Conservation (phyloP, 2,888 invertebrate genomes). For the Eupithecia inturbata region DNA sequence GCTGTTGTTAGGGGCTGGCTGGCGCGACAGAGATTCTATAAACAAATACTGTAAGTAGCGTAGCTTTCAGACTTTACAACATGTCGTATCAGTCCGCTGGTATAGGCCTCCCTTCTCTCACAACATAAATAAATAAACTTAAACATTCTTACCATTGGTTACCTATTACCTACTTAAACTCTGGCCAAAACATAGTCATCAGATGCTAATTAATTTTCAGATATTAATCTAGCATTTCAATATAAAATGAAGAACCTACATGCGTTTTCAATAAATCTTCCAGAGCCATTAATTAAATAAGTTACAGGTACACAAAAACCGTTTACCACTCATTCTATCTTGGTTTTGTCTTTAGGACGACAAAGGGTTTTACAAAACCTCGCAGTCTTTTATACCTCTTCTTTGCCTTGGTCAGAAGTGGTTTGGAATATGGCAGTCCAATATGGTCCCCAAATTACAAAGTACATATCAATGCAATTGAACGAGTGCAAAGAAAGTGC, state of each 20-base stretch:
- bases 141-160: neutral
- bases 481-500: too few relatives aligned
- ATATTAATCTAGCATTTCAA: too few relatives aligned
- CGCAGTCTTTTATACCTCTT: too few relatives aligned
- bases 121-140: neutral
- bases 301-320: neutral
- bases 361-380: too few relatives aligned
- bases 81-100: neutral
- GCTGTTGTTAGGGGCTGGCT: slow-evolving; percentile 90
- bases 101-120: neutral
- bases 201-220: too few relatives aligned
- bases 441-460: too few relatives aligned
- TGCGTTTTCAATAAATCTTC: neutral
- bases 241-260: too few relatives aligned
- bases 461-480: too few relatives aligned
- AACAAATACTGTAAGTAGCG: slow-evolving; percentile 87
- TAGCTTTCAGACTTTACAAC: neutral
- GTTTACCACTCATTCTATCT: too few relatives aligned
- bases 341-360: too few relatives aligned
- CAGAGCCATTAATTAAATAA: neutral
- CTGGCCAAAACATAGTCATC: neutral
- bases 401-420: too few relatives aligned
- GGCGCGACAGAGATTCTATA: slow-evolving; percentile 85
- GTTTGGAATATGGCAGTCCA: too few relatives aligned
- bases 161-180: neutral